Base-by-base conservation (phyloP, 1,140 invertebrate genomes). In the Pseudomyrmex dendroicus region DNA sequence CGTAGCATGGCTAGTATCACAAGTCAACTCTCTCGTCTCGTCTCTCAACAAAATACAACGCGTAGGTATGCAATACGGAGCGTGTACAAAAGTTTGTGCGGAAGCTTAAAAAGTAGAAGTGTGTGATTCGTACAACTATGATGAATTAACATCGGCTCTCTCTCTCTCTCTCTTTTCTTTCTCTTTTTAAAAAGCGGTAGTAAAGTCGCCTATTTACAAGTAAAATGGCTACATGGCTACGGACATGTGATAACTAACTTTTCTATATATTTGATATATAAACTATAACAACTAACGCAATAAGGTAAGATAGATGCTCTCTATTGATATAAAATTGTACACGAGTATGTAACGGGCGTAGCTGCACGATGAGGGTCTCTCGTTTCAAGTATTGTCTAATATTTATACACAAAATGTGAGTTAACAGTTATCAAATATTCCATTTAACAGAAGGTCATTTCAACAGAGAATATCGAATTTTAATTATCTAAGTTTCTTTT, bases 1-100 rank as follows among this genome's bases (percentile, higher is more conserved):
- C 83, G 84, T 89, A 90, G 84, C 90, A 89, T 90, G 87, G 85
- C 93, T 94, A 94, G 90, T 94, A 94, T 94, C 94, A 94, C 93
- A 93, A 93, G 92, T 92, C 87, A 52, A 76, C 70, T 56, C 61
- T 17, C 68, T 20, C 68, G 48, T 87, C 62, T 63, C 35, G 35
- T 35, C 35, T 54, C n/a, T 44, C 20, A 82, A 86, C 66, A 54
- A 35, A 72, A 72, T 72, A 72, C 25, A 13, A 54, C 35, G 35
- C 35, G 35, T n/a, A 25, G 25, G 25, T 25, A 12, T 70, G 25
- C 46, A 72, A 35, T 44, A 59, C 25, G 44, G 3, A 72, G 8
- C 20, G 59, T n/a, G 25, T 13, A 48, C 48, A 59, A 20, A 20
- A 70, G 12, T 48, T n/a, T 48, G 5, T 48, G 12, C 8, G 15